Conservation (phyloP, 2,113 vertebrate genomes). For the Burhinus oedicnemus region DNA sequence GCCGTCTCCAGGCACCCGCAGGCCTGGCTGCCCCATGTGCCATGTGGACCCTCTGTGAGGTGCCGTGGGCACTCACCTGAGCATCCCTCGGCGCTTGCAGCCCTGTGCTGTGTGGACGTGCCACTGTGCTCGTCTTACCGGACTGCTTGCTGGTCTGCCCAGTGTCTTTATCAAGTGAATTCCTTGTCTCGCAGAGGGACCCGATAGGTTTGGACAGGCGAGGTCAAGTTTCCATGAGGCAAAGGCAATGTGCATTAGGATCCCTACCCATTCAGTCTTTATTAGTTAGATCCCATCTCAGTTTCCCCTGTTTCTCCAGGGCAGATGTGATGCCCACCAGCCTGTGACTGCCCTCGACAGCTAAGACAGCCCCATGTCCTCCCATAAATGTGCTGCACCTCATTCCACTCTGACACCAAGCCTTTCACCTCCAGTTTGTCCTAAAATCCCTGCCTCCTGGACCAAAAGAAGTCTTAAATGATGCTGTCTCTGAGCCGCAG, state of each 20-base stretch:
- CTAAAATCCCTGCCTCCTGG: not conserved
- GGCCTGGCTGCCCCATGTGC: not conserved
- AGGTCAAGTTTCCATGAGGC: not conserved
- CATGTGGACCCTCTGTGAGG: too few species aligned
- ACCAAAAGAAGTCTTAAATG: rapidly evolving
- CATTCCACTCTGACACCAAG: not conserved
- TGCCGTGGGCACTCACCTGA: rapidly evolving
- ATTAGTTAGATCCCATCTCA: not conserved
- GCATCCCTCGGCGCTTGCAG: not conserved
- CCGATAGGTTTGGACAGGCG: not conserved
- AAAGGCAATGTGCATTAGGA: not conserved
- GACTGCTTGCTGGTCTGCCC: not conserved
- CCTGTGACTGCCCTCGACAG: not conserved
- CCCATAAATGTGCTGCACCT: not conserved
- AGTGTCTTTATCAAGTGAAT: not conserved
- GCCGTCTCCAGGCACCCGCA: not conserved
- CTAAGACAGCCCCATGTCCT: not conserved
- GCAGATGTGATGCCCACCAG: not conserved
- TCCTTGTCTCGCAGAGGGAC: not conserved
- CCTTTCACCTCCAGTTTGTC: not conserved
- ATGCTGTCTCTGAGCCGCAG: not conserved
- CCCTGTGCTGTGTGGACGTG: not conserved
- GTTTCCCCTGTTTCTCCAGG: not conserved
- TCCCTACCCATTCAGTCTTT: not conserved
- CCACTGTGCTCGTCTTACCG: not conserved